Base-by-base conservation (phyloP, 2,888 invertebrate species). In the Cheilosia grossa region DNA sequence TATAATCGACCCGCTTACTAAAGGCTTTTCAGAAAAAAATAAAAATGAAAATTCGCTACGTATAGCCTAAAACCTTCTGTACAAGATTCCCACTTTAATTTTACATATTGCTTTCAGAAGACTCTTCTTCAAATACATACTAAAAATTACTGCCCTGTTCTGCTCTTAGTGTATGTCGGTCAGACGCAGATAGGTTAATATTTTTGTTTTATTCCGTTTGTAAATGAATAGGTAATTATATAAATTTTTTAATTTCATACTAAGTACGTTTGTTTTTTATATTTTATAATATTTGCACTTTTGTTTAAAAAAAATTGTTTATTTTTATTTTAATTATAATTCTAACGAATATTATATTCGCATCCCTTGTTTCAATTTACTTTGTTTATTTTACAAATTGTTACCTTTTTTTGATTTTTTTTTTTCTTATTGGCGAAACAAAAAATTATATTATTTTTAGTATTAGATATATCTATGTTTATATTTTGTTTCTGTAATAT, bases 321-420 rank as follows among this genome's bases (percentile, higher is more conserved):
- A 21, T 82, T 86, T 81, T 73, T 72, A 59, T 58, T 40, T 51
- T 87, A 82, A 58, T 61, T 88, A 87, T 87, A 82, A 82, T 73
- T 87, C 87, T 87, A 88, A 87, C 88, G 88, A 89, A 90, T 89
- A 88, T 90, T 89, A 30, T 89, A 91, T 90, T 90, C 89, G 89
- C 89, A 90, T 91, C 91, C 91, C 91, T 91, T 91, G 91, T 91
- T 91, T 91, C 90, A 91, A 90, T 91, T 91, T 89, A 89, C 89
- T 86, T 87, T 89, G 88, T 86, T 88, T 49, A 66, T 47, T 77
- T 77, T 87, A 75, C 67, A 78, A 59, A 27, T 74, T 72, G 54
- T 69, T 61, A 21, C 61, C 2, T 24, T 66, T 82, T 69, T 42
- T 66, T 54, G 51, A 21, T 30, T 21, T 15, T 21, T 37, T 70